Evolutionary conservation across 2,113 vertebrate species (phyloP).

Genomic region (Psammodynastes pulverulentus): DNA sequence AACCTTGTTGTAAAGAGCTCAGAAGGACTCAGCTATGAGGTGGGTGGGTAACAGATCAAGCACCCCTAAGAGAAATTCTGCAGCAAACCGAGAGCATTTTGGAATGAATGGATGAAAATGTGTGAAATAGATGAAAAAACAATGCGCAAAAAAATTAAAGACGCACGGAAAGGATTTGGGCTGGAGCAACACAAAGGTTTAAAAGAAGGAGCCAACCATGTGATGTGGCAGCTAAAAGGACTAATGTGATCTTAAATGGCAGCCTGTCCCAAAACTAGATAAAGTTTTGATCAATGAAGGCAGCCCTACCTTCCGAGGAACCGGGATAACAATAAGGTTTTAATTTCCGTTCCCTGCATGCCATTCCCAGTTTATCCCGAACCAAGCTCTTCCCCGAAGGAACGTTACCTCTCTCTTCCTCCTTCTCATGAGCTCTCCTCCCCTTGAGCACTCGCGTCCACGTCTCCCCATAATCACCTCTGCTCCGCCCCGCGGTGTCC

Average conservation of each 20-base stretch:
- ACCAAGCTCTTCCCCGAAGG: rapidly evolving
- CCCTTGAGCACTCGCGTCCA: conserved; percentile 79
- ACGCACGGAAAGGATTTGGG: background rate
- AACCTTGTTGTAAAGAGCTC: background rate
- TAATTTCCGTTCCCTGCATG: background rate
- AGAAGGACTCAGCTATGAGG: background rate
- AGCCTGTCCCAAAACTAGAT: background rate
- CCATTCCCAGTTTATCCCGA: background rate
- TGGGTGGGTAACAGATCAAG: background rate
- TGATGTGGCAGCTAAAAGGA: background rate
- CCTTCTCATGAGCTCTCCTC: conserved; percentile 78
- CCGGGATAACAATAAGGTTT: background rate
- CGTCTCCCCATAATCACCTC: conserved; percentile 72
- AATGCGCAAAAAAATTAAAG: background rate
- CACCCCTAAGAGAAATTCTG: background rate
- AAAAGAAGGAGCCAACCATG: background rate
- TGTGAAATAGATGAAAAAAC: background rate
- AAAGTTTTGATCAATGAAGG: background rate
- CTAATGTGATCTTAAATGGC: background rate
- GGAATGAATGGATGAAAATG: background rate
- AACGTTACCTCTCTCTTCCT: conserved; percentile 86
- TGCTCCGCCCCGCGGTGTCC: conserved; percentile 60
- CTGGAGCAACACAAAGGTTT: background rate
- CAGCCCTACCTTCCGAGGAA: background rate
- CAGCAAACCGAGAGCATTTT: background rate